phyloP scores from a whole-genome alignment of 2,113 vertebrate genomes.

The Chlorodrepanis virens region DNA sequence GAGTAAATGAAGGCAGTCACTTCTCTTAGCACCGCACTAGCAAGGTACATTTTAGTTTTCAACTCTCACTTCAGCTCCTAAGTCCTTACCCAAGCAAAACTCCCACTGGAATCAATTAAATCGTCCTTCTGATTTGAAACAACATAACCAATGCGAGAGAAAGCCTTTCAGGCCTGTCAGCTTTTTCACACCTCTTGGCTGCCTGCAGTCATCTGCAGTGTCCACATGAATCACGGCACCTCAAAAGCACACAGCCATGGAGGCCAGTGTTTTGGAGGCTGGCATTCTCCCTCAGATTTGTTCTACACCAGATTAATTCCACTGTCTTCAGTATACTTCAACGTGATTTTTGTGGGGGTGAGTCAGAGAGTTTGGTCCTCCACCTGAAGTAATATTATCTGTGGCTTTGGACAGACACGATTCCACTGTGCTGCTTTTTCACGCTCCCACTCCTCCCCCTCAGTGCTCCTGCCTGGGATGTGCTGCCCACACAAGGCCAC shows the following conservation, averaged over 20 bases:
- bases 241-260: not conserved
- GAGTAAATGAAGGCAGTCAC: not conserved
- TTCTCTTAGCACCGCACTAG: not conserved
- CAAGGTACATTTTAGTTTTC: not conserved
- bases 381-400: not conserved
- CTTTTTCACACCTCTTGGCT: not conserved
- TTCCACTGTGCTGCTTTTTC: not conserved
- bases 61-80: not conserved
- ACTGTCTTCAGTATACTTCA: not conserved
- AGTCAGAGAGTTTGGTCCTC: conserved; percentile 31
- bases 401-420: not conserved
- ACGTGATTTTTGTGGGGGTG: not conserved
- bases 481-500: not conserved
- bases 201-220: not conserved
- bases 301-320: not conserved
- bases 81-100: not conserved
- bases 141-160: not conserved
- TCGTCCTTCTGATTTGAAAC: not conserved
- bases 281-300: not conserved
- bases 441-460: not conserved
- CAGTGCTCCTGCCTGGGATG: not conserved
- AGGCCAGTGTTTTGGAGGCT: not conserved
- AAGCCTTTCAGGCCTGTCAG: not conserved
- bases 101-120: not conserved
- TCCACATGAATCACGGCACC: not conserved